Evolutionary conservation across 2,888 invertebrate species (phyloP).

Genomic region (Leucophenga maculata): DNA sequence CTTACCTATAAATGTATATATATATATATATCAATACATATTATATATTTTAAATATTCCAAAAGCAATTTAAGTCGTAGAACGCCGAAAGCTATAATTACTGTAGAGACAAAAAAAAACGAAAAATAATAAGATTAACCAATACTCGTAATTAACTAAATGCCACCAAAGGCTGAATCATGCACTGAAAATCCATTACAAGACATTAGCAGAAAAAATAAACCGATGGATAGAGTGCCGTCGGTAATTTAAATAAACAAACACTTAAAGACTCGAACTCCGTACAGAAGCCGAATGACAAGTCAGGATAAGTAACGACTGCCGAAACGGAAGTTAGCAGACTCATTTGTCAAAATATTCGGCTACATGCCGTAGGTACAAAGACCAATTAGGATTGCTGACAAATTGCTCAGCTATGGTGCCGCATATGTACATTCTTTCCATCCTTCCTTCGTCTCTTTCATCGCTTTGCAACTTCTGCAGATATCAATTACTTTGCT

Average conservation of each 20-base stretch:
- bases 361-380: constrained; percentile 41
- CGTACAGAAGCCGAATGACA: neutral
- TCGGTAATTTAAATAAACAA: constrained; percentile 22
- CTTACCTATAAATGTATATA: too few relatives aligned
- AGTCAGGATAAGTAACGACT: constrained; percentile 12
- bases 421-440: constrained; percentile 16
- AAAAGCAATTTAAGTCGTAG: too few relatives aligned
- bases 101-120: too few relatives aligned
- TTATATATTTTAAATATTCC: too few relatives aligned
- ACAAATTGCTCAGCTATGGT: constrained; percentile 65
- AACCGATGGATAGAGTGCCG: neutral
- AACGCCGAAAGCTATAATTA: too few relatives aligned
- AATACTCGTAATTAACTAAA: too few relatives aligned
- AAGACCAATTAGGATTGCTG: constrained; percentile 61
- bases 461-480: constrained; percentile 36
- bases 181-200: neutral
- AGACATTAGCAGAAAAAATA: too few relatives aligned
- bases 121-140: too few relatives aligned
- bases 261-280: neutral
- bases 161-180: neutral
- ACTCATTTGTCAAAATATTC: constrained; percentile 57
- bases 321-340: constrained; percentile 52
- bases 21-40: too few relatives aligned
- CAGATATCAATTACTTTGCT: constrained; percentile 36
- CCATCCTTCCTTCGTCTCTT: neutral